Percentiles rank a stretch among this genome's conserved stretches.
Evolutionary conservation across 2,888 invertebrate genomes (phyloP).

Genomic region (Agrotis puta): DNA sequence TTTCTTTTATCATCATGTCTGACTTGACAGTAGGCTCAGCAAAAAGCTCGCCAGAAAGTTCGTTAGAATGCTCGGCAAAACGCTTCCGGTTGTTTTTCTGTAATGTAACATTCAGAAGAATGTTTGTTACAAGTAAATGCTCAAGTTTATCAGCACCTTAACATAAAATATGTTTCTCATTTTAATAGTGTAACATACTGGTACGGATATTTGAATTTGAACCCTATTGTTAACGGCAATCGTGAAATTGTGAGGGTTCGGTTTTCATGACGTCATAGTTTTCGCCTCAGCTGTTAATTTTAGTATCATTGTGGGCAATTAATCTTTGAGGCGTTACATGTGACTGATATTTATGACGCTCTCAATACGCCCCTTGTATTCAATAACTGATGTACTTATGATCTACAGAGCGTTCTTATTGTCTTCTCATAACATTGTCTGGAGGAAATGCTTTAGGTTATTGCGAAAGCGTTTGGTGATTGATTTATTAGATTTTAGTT

Average conservation of each 20-base stretch:
- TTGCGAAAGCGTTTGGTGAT: background rate
- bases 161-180: slow-evolving; percentile 9
- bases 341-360: slow-evolving; percentile 47
- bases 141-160: too few species aligned
- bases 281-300: slow-evolving; percentile 46
- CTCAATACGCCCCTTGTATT: slow-evolving; percentile 31
- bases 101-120: too few species aligned
- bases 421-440: background rate
- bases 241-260: background rate
- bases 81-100: too few species aligned
- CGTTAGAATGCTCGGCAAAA: too few species aligned
- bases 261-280: slow-evolving; percentile 30
- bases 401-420: background rate
- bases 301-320: slow-evolving; percentile 48
- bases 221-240: slow-evolving; percentile 35
- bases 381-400: slow-evolving; percentile 13
- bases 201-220: slow-evolving; percentile 13
- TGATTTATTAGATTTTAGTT: background rate
- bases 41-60: too few species aligned
- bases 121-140: too few species aligned
- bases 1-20: too few species aligned
- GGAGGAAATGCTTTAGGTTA: background rate
- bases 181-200: background rate
- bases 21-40: too few species aligned
- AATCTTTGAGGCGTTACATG: slow-evolving; percentile 44